Evolutionary conservation across 2,888 invertebrate species (phyloP), one percentile per base, ranked within the genome.

Genomic region (Limnephilus auricula): DNA sequence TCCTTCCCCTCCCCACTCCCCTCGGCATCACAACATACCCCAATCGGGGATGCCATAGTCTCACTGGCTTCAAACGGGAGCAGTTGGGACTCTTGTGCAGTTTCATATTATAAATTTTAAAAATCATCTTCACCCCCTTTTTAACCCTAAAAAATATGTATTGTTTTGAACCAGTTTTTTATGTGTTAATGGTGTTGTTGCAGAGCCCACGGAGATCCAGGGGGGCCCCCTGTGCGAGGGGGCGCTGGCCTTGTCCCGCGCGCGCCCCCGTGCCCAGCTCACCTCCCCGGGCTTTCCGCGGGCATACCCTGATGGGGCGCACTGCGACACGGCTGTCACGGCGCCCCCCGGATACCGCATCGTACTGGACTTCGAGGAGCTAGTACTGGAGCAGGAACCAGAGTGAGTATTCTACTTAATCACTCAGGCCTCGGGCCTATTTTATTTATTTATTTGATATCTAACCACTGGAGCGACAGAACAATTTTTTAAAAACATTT

Each of bases 221-320:
- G 1, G 32, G 18, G 91, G 79, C 1, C 80, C 90, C 6, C 84
- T 86, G 93, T 98, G 98, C 95, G 98, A 98, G 95, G 96, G 97
- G 94, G 97, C 97, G 0, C 96, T 98, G 12, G 94, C 95, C 31
- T 95, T 98, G 93, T 96, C 97, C 9, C 96, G 96, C 93, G 96
- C 97, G 92, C 97, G 97, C 94, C 97, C 97, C 0, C 96, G 97
- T 93, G 96, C 97, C 0, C 96, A 96, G 0, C 95, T 98, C n/a
- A 97, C 97, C 89, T 98, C 98, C 94, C 98, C 98, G 2, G 97
- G 97, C 79, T 98, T 98, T 94, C 98, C 98, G 0, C 96, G 97
- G 30, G 96, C 97, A 31, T 98, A 98, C 95, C 97, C 97, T 0
- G 97, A 98, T 94, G 97, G 97, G 94, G 96, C 97, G 82, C 96